Evolutionary conservation across 2,888 invertebrate genomes (phyloP).

Genomic region (Brassicogethes aeneus): DNA sequence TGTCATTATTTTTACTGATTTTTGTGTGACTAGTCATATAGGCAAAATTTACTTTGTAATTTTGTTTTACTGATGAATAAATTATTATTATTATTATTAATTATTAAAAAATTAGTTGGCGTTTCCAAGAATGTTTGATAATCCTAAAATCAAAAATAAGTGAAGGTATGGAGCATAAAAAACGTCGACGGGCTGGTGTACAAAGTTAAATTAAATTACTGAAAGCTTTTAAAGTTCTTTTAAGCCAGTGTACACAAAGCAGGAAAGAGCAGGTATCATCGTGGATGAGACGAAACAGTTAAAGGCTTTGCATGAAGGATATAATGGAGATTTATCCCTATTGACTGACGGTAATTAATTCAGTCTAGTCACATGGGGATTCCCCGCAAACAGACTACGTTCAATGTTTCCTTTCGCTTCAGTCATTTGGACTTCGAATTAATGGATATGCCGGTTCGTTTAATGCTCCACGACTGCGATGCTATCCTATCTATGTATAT

Average conservation of each 20-base stretch:
- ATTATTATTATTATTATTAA: too few species aligned
- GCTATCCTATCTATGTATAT: too few species aligned
- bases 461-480: too few species aligned
- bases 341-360: conserved; percentile 32
- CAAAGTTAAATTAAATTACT: neutral
- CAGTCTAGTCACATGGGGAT: conserved; percentile 31
- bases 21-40: too few species aligned
- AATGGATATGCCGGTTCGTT: neutral
- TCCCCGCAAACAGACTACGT: conserved; percentile 25
- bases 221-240: neutral
- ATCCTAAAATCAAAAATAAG: too few species aligned
- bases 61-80: too few species aligned
- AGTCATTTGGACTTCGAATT: neutral
- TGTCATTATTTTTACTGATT: too few species aligned
- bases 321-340: conserved; percentile 14
- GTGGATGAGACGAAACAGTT: neutral
- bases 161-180: too few species aligned
- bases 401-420: neutral
- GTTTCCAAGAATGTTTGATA: too few species aligned
- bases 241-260: neutral
- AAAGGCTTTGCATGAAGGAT: neutral
- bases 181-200: too few species aligned
- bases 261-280: neutral
- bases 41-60: too few species aligned
- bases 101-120: too few species aligned